Conservation (phyloP, 2,113 vertebrate species). For the Gyps fulvus region DNA sequence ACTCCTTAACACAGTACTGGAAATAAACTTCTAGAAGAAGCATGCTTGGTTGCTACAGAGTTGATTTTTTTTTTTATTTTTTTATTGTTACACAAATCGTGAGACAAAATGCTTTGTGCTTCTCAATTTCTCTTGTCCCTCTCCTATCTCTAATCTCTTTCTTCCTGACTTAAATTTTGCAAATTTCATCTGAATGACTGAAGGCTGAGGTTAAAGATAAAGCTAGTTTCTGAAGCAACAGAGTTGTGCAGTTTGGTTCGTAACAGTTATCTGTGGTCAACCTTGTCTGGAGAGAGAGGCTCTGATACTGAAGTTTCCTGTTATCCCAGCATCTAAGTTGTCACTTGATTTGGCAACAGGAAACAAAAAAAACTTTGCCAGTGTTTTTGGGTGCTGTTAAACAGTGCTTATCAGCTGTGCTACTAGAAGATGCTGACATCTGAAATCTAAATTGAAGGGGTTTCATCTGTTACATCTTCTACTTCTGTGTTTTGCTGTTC, state of each 20-base stretch:
- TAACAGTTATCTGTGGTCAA: not conserved
- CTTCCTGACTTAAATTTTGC: not conserved
- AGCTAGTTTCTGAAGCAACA: not conserved
- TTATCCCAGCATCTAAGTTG: slow-evolving; percentile 3
- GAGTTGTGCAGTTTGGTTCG: not conserved
- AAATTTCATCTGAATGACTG: not conserved
- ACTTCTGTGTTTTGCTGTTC: not conserved
- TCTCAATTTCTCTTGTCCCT: not conserved
- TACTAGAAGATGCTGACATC: not conserved
- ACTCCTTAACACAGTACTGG: not conserved
- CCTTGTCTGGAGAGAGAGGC: not conserved
- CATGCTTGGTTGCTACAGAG: not conserved
- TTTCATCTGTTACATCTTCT: not conserved
- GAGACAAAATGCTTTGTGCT: not conserved
- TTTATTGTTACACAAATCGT: not conserved
- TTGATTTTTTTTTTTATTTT: not conserved
- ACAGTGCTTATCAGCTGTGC: not conserved
- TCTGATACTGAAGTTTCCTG: not conserved
- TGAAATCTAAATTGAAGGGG: not conserved
- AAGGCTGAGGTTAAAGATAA: not conserved
- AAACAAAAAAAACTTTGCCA: not conserved
- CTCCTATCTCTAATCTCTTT: not conserved
- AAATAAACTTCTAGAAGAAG: not conserved
- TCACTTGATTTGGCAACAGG: slow-evolving; percentile 29
- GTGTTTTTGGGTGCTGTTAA: not conserved